Evolutionary conservation across 2,888 invertebrate genomes (phyloP), one percentile per base, ranked within the genome.

Genomic region (Ligdia adustata): DNA sequence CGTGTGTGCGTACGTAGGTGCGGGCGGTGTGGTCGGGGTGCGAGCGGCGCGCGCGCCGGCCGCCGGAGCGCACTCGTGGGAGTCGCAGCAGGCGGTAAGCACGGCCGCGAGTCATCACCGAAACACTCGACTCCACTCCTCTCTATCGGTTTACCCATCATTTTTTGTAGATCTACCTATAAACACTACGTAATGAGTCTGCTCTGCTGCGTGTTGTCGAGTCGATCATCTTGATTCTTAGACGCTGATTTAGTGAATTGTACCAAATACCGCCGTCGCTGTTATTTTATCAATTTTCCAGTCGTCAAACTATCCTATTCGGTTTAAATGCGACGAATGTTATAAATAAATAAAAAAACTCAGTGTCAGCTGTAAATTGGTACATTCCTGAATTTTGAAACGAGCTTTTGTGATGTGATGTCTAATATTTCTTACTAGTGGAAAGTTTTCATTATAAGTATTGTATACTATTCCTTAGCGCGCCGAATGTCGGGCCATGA

Each of bases 361-460:
- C 11, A n/a, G 26, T 26, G 37, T 20, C 16, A 38, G 38, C 32
- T 35, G 42, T 42, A 42, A 38, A 63, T 82, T 85, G 89, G 87
- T 82, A 75, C 86, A 80, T 88, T 88, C 80, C 84, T 79, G 64
- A 70, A 69, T 71, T 76, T 72, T 69, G 60, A 72, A 72, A 66
- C 47, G 76, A 80, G 89, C 89, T 90, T 90, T 82, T 89, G 89
- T 89, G 88, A 88, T 89, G 89, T 89, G 84, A 83, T 85, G 78
- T 87, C 75, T 81, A 69, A 75, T 74, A 52, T 53, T 57, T 55
- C 60, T 57, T 55, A 49, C 46, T 60, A 57, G 57, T 52, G 57
- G 29, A 44, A 45, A 49, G 37, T 45, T 49, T 49, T 45, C 47
- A 42, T 49, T 47, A 44, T 28, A 53, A 55, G 50, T 55, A 53